phyloP scores from a whole-genome alignment of 2,113 vertebrate species.

The Tachycineta bicolor region DNA sequence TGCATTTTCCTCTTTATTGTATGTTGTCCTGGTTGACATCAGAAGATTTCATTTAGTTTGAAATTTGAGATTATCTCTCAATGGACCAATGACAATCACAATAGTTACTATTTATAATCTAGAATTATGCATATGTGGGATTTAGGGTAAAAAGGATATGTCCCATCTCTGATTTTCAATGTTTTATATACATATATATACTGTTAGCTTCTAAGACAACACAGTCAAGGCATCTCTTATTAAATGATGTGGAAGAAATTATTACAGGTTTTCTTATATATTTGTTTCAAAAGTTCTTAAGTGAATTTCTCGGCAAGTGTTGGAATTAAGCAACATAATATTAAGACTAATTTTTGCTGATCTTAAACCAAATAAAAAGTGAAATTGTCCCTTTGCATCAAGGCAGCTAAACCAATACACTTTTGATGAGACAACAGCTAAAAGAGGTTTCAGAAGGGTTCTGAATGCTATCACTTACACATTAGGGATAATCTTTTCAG shows the following conservation, averaged over 20 bases:
- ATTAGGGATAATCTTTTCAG: constrained; percentile 38
- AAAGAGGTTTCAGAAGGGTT: constrained; percentile 16
- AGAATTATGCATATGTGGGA: background rate
- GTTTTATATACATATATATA: background rate
- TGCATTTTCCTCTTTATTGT: background rate
- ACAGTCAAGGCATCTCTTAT: background rate
- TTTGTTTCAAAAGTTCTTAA: background rate
- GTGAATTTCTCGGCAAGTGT: background rate
- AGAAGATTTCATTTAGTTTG: background rate
- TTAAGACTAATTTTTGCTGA: background rate
- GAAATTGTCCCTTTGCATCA: background rate
- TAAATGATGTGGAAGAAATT: background rate
- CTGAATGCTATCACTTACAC: constrained; percentile 32
- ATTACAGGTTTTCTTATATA: background rate
- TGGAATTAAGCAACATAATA: background rate
- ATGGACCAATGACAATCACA: background rate
- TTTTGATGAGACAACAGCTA: constrained; percentile 13
- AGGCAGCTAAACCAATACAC: background rate
- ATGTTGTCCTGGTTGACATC: background rate
- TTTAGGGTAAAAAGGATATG: background rate
- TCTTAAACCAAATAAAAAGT: background rate
- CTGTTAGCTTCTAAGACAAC: background rate
- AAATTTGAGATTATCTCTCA: background rate
- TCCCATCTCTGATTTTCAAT: background rate
- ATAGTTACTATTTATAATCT: background rate